These are phyloP conservation scores for Recurvirostra avosetta DNA, from an alignment of 2,113 vertebrate species.

Conservation along the genomic window DNA sequence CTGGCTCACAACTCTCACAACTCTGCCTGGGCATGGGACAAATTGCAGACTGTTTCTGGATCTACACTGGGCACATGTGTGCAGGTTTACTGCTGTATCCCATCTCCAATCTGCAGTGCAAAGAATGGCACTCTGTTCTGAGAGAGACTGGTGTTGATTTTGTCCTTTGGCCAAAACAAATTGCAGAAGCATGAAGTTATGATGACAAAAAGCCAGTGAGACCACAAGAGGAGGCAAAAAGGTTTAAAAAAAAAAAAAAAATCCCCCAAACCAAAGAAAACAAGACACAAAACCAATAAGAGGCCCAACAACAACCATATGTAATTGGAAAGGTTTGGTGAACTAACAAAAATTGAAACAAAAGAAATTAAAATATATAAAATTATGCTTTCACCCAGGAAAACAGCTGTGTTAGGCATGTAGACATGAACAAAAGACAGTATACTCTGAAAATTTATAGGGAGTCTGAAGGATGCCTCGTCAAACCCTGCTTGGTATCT, in stretches of 20 bases:
- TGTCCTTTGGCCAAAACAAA: background rate
- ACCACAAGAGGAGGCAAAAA: background rate
- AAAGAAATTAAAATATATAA: background rate
- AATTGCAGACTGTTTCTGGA: background rate
- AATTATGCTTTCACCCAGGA: background rate
- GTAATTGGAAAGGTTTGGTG: background rate
- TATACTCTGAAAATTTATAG: background rate
- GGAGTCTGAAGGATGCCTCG: background rate
- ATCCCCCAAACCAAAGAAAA: background rate
- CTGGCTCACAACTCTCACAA: background rate
- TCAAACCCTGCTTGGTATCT: background rate
- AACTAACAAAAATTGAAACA: background rate
- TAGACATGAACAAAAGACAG: background rate
- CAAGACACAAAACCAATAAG: background rate
- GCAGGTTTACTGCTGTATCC: background rate
- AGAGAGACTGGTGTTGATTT: background rate
- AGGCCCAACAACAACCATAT: background rate
- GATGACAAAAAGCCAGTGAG: background rate
- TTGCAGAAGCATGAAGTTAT: background rate
- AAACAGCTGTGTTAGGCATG: background rate
- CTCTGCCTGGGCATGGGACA: background rate
- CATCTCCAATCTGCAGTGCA: background rate
- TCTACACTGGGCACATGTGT: accelerated
- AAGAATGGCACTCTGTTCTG: background rate
- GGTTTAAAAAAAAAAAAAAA: background rate